Evolutionary conservation across 2,113 vertebrate species (phyloP).

Genomic region (Enhydra lutris): DNA sequence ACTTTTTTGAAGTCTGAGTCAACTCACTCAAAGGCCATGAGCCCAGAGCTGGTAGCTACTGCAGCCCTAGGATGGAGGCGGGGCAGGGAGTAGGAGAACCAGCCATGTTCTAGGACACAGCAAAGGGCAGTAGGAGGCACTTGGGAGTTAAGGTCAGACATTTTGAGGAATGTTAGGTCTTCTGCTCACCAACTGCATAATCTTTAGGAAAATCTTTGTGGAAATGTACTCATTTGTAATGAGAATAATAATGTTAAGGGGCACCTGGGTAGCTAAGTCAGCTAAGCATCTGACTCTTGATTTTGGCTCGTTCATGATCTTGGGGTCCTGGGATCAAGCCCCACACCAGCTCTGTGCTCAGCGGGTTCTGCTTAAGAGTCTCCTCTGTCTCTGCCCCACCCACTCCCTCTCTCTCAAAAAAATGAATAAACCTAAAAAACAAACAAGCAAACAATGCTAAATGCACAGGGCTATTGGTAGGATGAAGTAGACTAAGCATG

Average conservation of each 20-base stretch:
- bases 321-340: background rate
- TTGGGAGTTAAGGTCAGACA: background rate
- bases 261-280: background rate
- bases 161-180: no score
- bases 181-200: background rate
- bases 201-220: background rate
- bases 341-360: background rate
- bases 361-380: background rate
- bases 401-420: background rate
- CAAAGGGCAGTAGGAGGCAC: accelerated
- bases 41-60: background rate
- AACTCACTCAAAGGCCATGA: accelerated
- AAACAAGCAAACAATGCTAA: no score
- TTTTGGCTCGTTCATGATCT: background rate
- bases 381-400: background rate
- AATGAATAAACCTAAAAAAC: background rate
- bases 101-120: background rate
- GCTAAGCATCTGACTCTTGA: background rate
- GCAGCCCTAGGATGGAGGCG: accelerated
- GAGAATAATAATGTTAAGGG: background rate
- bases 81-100: background rate
- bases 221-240: background rate
- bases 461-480: background rate
- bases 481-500: background rate
- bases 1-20: background rate